Evolutionary conservation across 1,140 invertebrate species (phyloP), one percentile per base, ranked within the genome.

Genomic region (Oryctes rhinoceros): DNA sequence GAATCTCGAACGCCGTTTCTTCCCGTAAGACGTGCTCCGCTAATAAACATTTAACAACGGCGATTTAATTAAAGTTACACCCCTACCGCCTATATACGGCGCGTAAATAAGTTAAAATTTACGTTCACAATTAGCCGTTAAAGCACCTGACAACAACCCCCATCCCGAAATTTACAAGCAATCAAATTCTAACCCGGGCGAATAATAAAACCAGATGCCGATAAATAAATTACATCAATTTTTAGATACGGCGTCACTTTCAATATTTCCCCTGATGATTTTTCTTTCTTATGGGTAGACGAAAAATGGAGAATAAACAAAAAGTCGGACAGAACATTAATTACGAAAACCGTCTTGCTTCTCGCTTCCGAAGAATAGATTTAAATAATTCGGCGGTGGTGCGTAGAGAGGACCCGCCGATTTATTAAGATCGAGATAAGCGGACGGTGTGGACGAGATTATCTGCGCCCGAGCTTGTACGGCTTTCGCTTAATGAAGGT

Each of bases 351-450:
- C 9, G 18, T 15, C 53, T 59, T 59, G 53, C 18, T 59, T 15
- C 13, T n/a, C 15, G 18, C 53, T 59, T 7, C 53, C 39, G 0
- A 44, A 44, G 15, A 59, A 59, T 15, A 18, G 13, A 59, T 59
- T 59, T 59, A 59, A 59, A 59, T 59, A 59, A 59, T 59, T 59
- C 53, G 3, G 53, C 1, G 24, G 24, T 59, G 15, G 15, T 59
- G 53, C 53, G 53, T 59, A 59, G 53, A 15, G 49, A 59, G 53
- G 53, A 59, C 18, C 53, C 53, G 18, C 15, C 53, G 53, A 59
- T 59, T 59, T 59, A 59, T 59, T 59, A 59, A 59, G 53, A 59
- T 59, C 18, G 15, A 59, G 53, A 59, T 59, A 59, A 59, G 53
- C 53, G 13, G 3, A 18, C 18, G 53, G 15, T 18, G 53, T 18